Conservation (phyloP, 2,797 vertebrate genomes). For the Platyrinchus mystaceus region DNA sequence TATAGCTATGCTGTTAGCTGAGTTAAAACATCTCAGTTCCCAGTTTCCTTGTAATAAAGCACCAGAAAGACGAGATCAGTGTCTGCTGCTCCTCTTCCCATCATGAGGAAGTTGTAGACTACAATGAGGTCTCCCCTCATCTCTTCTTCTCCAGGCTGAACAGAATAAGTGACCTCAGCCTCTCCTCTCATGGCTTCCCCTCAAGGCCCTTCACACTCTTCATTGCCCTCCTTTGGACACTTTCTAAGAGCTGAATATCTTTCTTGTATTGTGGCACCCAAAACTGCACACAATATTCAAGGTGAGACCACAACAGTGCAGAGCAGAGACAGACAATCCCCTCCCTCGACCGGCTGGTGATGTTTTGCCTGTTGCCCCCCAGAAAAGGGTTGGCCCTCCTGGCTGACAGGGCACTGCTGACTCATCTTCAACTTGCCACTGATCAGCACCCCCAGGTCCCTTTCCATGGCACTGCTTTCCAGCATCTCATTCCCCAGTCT, state of each 20-base stretch:
- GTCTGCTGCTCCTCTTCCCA: neutral
- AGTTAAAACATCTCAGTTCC: neutral
- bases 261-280: neutral
- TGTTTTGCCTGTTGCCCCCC: neutral
- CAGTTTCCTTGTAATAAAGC: neutral
- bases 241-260: neutral
- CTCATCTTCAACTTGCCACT: neutral
- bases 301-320: neutral
- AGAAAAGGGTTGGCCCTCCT: neutral
- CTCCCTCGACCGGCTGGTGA: rapidly evolving
- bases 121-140: neutral
- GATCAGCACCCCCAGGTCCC: too few species aligned
- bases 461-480: neutral
- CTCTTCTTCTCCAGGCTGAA: neutral
- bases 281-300: neutral
- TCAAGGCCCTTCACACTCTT: neutral
- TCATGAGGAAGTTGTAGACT: neutral
- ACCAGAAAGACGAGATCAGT: neutral
- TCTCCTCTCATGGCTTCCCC: neutral
- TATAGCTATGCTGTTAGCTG: neutral
- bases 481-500: neutral
- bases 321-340: neutral
- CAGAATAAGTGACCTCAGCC: neutral
- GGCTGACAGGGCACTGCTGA: neutral
- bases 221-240: neutral